Base-by-base conservation (phyloP, 1,140 invertebrate species). In the Dreissena polymorpha region DNA sequence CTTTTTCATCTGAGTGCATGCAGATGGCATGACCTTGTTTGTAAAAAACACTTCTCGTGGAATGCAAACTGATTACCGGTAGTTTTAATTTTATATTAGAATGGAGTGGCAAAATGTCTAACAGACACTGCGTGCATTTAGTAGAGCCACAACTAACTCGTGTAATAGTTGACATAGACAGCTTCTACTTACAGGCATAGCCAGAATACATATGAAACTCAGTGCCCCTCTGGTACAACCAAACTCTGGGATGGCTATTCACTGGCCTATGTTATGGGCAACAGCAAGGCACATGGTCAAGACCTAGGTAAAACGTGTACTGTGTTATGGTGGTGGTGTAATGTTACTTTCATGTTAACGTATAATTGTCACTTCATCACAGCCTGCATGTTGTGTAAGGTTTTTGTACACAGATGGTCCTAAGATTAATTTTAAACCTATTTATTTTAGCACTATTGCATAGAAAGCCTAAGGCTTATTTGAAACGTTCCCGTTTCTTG, bases 171-270 rank as follows among this genome's bases (percentile, higher is more conserved):
- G 57, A 60, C 57, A 39, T 60, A 60, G 57, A 3, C 10, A 23
- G 57, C 2, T 60, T 75, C 49, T 78, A 29, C 55, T 77, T 85
- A 27, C 86, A 92, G 92, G 81, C 99, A 99, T 94, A 99, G 98
- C 50, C 99, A 99, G 93, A 95, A 95, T 0, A 95, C 96, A 27
- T 93, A 95, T 87, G 95, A 97, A 74, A 98, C 99, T 0, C 90
- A 94, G 18, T 99, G 99, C 94, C 99, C 99, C 0, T 89, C 89
- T 57, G 96, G 97, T 78, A 97, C 97, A 0, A 92, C 94, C 2
- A 95, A 96, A 91, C 88, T 99, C 73, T 99, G 99, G 99, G 96
- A 97, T 83, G 99, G 99, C 78, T 99, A 97, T 92, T 99, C 98
- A 7, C 93, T 99, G 0, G 95, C 99, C 0, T 97, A 98, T 90